A percentile compares a stretch with the other conserved stretches of the same genome.
Conservation (phyloP, 2,797 vertebrate genomes). For the Pampus argenteus region DNA sequence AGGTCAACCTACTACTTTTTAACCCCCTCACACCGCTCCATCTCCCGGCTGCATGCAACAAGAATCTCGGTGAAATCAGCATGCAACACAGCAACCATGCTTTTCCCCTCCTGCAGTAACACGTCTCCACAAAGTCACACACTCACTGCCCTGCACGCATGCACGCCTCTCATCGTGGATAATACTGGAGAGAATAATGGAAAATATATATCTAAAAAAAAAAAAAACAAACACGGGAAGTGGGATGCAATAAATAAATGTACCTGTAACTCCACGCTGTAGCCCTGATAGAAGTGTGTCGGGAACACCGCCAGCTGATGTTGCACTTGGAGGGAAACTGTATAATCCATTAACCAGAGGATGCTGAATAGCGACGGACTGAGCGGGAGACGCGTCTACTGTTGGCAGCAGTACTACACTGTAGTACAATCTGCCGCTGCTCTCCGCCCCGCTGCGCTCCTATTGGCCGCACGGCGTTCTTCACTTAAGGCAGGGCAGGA, state of each 20-base stretch:
- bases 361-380: slow-evolving; percentile 46
- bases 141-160: slow-evolving; percentile 20
- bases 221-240: neutral
- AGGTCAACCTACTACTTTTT: slow-evolving; percentile 35
- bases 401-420: slow-evolving; percentile 68
- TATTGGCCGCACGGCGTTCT: slow-evolving; percentile 75
- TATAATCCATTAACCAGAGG: slow-evolving; percentile 85
- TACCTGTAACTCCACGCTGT: slow-evolving; percentile 88
- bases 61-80: slow-evolving; percentile 54
- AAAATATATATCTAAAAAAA: neutral
- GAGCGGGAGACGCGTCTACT: slow-evolving; percentile 66
- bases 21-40: slow-evolving; percentile 4
- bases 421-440: slow-evolving; percentile 72
- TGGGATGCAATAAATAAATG: slow-evolving; percentile 6
- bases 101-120: slow-evolving; percentile 32
- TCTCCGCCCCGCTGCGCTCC: slow-evolving; percentile 78
- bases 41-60: slow-evolving; percentile 41
- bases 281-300: slow-evolving; percentile 81
- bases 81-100: slow-evolving; percentile 58
- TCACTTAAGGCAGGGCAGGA: slow-evolving; percentile 20
- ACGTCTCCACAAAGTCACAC: slow-evolving; percentile 55
- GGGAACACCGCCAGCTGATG: slow-evolving; percentile 83
- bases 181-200: neutral
- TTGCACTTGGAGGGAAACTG: slow-evolving; percentile 84
- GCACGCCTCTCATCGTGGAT: slow-evolving; percentile 5